A percentile compares a stretch with the other conserved stretches of the same genome.
These are phyloP conservation scores for Temnopleurus reevesii DNA, from an alignment of 53 echinoderm and acorn worm genomes.

Conservation along the genomic window DNA sequence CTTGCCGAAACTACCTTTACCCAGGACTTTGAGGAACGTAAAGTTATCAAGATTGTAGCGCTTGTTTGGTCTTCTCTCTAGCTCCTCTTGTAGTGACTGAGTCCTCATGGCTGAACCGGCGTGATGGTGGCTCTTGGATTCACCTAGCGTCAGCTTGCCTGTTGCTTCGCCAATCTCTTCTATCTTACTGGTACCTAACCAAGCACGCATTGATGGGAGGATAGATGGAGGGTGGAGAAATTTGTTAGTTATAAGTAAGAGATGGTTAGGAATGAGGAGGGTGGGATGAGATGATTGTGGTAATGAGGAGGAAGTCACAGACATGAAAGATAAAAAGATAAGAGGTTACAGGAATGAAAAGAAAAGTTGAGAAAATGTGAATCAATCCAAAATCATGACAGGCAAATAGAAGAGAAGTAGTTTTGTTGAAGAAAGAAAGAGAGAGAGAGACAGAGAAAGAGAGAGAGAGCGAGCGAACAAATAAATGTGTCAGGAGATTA, in stretches of 20 bases:
- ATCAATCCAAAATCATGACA: neutral
- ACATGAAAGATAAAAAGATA: neutral
- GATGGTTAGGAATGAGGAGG: neutral
- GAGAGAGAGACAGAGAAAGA: neutral
- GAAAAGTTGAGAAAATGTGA: neutral
- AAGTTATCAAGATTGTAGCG: slow-evolving; percentile 88
- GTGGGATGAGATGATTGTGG: neutral
- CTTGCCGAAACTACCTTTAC: slow-evolving; percentile 99
- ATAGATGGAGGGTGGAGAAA: neutral
- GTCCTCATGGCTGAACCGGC: slow-evolving; percentile 60
- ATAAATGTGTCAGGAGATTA: no score
- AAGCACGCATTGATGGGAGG: no score
- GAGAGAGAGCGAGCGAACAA: no score
- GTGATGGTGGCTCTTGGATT: slow-evolving; percentile 18
- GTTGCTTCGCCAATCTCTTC: slow-evolving; percentile 58
- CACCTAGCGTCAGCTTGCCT: slow-evolving; percentile 56
- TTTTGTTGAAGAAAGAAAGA: neutral
- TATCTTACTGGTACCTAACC: slow-evolving; percentile 70
- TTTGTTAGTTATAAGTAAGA: neutral
- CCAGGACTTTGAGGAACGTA: slow-evolving; percentile 97
- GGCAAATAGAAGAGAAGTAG: neutral
- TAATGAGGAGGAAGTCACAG: no score
- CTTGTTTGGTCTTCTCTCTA: slow-evolving; percentile 81
- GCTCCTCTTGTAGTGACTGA: slow-evolving; percentile 85
- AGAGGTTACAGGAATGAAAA: neutral